Evolutionary conservation across 2,113 vertebrate genomes (phyloP), one percentile per base, ranked within the genome.

Genomic region (Rhombomys opimus): DNA sequence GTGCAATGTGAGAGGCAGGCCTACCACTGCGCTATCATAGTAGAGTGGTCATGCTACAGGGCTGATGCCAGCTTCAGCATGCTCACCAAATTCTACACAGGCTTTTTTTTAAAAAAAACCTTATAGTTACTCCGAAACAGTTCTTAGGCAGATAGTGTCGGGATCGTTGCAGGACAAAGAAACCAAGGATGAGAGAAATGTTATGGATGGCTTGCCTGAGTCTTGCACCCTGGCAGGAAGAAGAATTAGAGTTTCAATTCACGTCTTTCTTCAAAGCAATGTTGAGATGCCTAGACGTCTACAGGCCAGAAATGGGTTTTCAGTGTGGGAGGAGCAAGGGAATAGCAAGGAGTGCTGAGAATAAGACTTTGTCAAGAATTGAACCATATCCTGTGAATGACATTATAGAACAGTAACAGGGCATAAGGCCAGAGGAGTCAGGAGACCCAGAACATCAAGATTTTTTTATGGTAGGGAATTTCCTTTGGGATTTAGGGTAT

Each of bases 21-120:
- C 11, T 35, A 13, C 3, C 17, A 0, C 13, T 2, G 1, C 38
- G 3, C 54, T 87, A 17, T 72, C 5, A 12, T 0, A 3, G 27
- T 9, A 7, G 23, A 41, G 2, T 17, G 7, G 17, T 50, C 80
- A n/a, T 67, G 68, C 68, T 50, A 54, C 30, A 84, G 35, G 4
- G 38, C 46, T 25, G 35, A 32, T 54, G 32, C 15, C 38, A 50
- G 18, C 23, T 68, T 73, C 38, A 11, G 22, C 23, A 0, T 35
- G 61, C 25, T 72, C 35, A 7, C 38, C 15, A 4, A 23, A 12
- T 32, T 84, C 18, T 30, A 5, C 1, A 1, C 35, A 87, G 27
- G 20, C 2, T 67, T 70, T 61, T 68, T 68, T 70, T 72, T 68
- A 57, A 57, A 57, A 11, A 67, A 17, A 68, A 68, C 35, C 18